Percentiles rank a stretch among this genome's conserved stretches.
These are phyloP conservation scores for Oscheius sp. DNA, from an alignment of 2,888 invertebrate genomes.

Conservation along the genomic window DNA sequence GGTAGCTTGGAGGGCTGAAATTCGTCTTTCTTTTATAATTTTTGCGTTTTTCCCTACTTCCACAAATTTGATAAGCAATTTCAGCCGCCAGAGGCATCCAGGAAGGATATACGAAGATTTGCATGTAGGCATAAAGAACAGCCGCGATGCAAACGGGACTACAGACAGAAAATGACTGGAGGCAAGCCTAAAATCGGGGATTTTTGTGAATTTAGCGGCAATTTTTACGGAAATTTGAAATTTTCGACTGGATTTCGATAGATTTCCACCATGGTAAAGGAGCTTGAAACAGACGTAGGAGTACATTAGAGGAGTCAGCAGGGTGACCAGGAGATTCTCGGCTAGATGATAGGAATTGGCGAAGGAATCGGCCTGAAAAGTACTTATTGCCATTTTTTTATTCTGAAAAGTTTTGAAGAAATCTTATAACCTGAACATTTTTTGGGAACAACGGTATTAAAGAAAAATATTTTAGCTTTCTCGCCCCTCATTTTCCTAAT, in stretches of 20 bases:
- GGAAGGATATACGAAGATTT: slow-evolving; percentile 11
- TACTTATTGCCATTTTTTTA: too few species aligned
- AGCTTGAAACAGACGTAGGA: background rate
- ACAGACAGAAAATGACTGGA: slow-evolving; percentile 4
- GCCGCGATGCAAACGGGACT: background rate
- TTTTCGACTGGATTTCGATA: background rate
- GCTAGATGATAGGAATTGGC: background rate
- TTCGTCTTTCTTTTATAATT: too few species aligned
- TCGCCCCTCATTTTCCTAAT: too few species aligned
- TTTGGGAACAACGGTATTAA: too few species aligned
- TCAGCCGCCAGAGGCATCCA: slow-evolving; percentile 22
- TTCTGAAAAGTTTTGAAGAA: too few species aligned
- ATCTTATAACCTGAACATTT: too few species aligned
- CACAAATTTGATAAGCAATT: slow-evolving; percentile 24
- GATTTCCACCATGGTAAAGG: background rate
- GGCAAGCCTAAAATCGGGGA: slow-evolving; percentile 10
- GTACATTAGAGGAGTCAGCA: background rate
- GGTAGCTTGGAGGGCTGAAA: slow-evolving; percentile 17
- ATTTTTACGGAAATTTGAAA: background rate
- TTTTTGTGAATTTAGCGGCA: too few species aligned
- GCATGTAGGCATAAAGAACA: slow-evolving; percentile 24
- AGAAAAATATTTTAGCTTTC: too few species aligned
- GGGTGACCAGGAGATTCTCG: background rate
- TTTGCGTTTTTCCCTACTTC: background rate
- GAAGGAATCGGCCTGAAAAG: background rate